Evolutionary conservation across 1,140 invertebrate species (phyloP), one percentile per base, ranked within the genome.

Genomic region (Lucilia sericata): DNA sequence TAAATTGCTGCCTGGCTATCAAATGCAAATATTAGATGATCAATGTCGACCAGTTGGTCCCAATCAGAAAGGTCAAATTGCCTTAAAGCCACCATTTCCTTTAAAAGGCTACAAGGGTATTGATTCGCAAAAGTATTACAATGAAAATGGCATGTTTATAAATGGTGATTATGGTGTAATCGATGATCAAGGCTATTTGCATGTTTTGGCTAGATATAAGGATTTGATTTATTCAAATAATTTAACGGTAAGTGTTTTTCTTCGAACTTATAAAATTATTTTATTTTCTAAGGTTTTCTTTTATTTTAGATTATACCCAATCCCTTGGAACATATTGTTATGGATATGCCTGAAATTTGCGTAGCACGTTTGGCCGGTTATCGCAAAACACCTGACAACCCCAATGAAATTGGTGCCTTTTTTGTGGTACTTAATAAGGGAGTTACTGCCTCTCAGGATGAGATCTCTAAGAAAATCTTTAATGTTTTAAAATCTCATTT

Each of bases 21-120:
- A 82, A 21, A 34, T 82, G 19, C 60, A 84, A 84, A 75, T 84
- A 13, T 19, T 84, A 7, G 84, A 84, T 82, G 84, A 84, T 21
- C n/a, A 84, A 14, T 9, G n/a, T 4, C 0, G 36, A 19, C 83
- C 83, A 0, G 19, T 84, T n/a, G 80, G 78, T n/a, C 65, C 80
- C 0, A 84, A 84, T 82, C 19, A 74, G 76, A 30, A 34, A 8
- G 83, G 83, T 0, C 83, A 74, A 51, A 47, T 84, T 30, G 60
- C 30, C 21, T 5, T 84, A 0, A 84, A 81, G 30, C 34, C 84
- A 36, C 80, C 70, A 7, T 42, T 34, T 47, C 60, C 55, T 10
- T 75, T 74, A 3, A 82, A 75, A 30, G 42, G 42, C 25, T 84
- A 84, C 30, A 49, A 74, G 14, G 49, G 70, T 12, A 74, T 75